These are phyloP conservation scores for Halocynthia aurantium DNA, from an alignment of 23 tunicate genomes.

Conservation along the genomic window DNA sequence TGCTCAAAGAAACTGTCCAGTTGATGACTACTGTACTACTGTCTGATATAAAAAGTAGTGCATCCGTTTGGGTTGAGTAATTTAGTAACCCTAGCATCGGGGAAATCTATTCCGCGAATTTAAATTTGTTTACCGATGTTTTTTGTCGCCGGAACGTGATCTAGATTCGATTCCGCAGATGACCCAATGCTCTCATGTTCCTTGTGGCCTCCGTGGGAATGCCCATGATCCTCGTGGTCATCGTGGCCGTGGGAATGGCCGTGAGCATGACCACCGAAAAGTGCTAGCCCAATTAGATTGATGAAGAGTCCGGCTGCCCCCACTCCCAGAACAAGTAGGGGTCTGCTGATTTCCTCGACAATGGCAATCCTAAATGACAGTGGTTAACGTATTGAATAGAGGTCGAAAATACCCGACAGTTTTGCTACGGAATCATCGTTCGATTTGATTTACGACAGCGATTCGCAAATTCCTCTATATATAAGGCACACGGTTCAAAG, in stretches of 20 bases:
- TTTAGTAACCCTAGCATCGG: no score
- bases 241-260: slow-evolving; percentile 32
- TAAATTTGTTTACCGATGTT: no score
- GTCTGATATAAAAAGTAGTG: no score
- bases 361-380: slow-evolving; percentile 34
- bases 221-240: slow-evolving; percentile 1
- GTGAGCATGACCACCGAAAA: slow-evolving; percentile 56
- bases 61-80: no score
- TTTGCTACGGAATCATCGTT: background rate
- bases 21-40: no score
- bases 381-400: background rate
- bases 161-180: no score
- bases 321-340: slow-evolving; percentile 47
- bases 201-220: background rate
- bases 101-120: no score
- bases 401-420: background rate
- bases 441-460: background rate
- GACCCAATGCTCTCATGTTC: background rate
- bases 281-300: slow-evolving; percentile 46
- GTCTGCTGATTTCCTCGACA: slow-evolving; percentile 37
- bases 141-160: no score
- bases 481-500: no score
- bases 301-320: slow-evolving; percentile 60
- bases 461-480: background rate
- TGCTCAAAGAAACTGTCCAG: no score